phyloP scores from a whole-genome alignment of 2,888 invertebrate genomes.

The Alitta virens region DNA sequence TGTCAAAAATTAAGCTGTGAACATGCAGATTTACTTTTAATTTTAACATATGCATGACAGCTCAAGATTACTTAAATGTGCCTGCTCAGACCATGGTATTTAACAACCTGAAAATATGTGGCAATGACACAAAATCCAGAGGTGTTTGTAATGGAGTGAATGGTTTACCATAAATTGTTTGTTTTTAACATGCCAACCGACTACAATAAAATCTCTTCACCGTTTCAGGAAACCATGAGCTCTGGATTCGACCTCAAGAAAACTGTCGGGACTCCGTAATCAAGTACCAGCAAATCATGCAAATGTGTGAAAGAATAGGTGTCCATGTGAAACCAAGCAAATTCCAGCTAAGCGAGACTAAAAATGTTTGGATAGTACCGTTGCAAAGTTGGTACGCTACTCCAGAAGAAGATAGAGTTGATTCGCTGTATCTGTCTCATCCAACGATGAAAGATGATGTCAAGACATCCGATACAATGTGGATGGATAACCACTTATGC shows the following conservation, averaged over 20 bases:
- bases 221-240: conserved; percentile 34
- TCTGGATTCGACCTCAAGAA: conserved; percentile 28
- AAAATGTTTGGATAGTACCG: conserved; percentile 30
- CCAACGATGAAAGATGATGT: conserved; percentile 18
- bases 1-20: too few species aligned
- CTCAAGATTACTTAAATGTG: too few species aligned
- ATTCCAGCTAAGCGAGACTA: not conserved
- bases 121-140: too few species aligned
- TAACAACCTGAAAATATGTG: too few species aligned
- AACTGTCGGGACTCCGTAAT: conserved; percentile 23
- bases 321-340: conserved; percentile 23
- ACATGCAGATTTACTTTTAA: too few species aligned
- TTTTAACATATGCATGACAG: too few species aligned
- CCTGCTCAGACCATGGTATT: too few species aligned
- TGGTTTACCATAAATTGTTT: not conserved
- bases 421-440: conserved; percentile 28
- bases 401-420: conserved; percentile 31
- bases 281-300: conserved; percentile 30
- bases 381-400: conserved; percentile 34
- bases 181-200: not conserved
- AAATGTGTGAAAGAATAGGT: conserved; percentile 27
- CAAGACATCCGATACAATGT: conserved; percentile 12
- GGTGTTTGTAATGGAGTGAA: too few species aligned
- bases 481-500: conserved; percentile 35
- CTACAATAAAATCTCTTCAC: too few species aligned